Evolutionary conservation across 1,140 invertebrate genomes (phyloP), one percentile per base, ranked within the genome.

Genomic region (Pseudomyrmex sp.): DNA sequence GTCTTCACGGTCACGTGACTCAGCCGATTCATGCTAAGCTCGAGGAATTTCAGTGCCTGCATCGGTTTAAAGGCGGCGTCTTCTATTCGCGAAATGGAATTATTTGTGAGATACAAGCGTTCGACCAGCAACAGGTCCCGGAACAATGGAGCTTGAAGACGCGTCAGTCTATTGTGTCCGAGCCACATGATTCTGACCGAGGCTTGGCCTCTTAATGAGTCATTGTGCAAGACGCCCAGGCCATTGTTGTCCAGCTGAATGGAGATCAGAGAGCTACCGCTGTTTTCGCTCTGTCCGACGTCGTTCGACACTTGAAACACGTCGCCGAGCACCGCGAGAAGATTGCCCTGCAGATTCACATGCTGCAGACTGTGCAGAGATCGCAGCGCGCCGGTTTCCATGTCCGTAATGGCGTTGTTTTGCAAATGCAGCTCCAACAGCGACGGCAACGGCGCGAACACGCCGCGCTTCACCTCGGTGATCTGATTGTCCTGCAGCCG

Each of bases 111-210:
- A 93, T 98, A 98, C 3, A 98, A 93, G 70, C 97, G 95, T 90
- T 98, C 96, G 61, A 98, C 96, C 66, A 96, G 95, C 12, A 96
- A 90, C 26, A 98, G 95, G 94, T 98, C 97, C 61, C 95, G 95
- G 90, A 98, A 98, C 73, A 98, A 92, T 12, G 96, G 95, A 2
- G 96, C 95, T 68, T 97, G 96, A 50, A 98, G 93, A 76, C 96
- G 94, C 20, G 95, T 96, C 73, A 98, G 93, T 89, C 96, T 96
- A 93, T 98, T 98, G 93, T 98, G 96, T n/a, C 97, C 96, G 15
- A 98, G 94, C 97, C 97, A 98, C 95, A 98, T 96, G 85, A 98
- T 97, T 93, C 98, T 96, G 8, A 98, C 96, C 84, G 96, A 97
- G 0, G 96, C 96, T 93, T 98, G 97, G 7, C 97, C 97, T 35